phyloP scores from a whole-genome alignment of 2,888 invertebrate genomes.

The Yponomeuta cagnagella region DNA sequence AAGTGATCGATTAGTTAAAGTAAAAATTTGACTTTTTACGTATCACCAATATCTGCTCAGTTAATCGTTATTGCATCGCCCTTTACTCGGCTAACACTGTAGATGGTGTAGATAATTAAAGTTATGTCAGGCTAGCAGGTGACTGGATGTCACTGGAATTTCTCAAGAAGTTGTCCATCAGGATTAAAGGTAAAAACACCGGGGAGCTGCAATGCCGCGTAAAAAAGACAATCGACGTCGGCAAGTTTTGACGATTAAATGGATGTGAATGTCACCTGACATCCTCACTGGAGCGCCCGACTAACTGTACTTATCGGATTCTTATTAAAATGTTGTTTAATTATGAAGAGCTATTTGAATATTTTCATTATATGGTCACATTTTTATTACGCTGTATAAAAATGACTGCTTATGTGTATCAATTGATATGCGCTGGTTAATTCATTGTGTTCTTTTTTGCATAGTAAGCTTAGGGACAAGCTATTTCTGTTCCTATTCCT shows the following conservation, averaged over 20 bases:
- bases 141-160: not conserved
- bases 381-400: not conserved
- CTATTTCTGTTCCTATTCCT: conserved; percentile 3
- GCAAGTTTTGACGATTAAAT: conserved; percentile 17
- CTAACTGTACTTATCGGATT: conserved; percentile 1
- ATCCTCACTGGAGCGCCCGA: conserved; percentile 6
- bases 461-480: not conserved
- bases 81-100: too few species aligned
- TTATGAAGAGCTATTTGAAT: not conserved
- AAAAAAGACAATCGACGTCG: conserved; percentile 15
- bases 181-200: not conserved
- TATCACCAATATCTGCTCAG: too few species aligned
- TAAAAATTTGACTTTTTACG: too few species aligned
- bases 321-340: conserved; percentile 1
- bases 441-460: not conserved
- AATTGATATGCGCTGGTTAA: not conserved
- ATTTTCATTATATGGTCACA: not conserved
- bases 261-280: conserved; percentile 17
- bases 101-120: not conserved
- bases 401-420: not conserved
- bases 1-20: too few species aligned
- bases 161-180: conserved; percentile 2
- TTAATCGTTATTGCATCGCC: too few species aligned
- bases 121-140: not conserved
- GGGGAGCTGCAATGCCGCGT: conserved; percentile 10